Evolutionary conservation across 2,888 invertebrate genomes (phyloP).

Genomic region (Tuberolachnus salignus): DNA sequence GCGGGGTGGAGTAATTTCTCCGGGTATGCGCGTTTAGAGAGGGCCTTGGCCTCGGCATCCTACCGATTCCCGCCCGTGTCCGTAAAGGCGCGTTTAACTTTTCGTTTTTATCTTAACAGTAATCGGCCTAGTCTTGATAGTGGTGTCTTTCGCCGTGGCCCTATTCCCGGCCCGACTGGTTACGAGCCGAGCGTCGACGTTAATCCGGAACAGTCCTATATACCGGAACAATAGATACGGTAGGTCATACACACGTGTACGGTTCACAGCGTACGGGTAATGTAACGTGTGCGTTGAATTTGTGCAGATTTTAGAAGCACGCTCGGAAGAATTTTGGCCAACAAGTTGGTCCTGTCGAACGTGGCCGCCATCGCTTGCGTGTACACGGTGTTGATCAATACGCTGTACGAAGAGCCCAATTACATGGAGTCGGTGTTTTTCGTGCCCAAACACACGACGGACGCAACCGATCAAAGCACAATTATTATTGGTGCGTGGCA

Average conservation of each 20-base stretch:
- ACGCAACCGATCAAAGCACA: slow-evolving; percentile 49
- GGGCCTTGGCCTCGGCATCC: too few species aligned
- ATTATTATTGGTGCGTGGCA: slow-evolving; percentile 38
- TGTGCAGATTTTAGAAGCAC: slow-evolving; percentile 59
- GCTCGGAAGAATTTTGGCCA: slow-evolving; percentile 65
- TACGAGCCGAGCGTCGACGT: slow-evolving; percentile 29
- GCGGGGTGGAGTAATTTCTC: too few species aligned
- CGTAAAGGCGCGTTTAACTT: too few species aligned
- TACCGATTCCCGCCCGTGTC: too few species aligned
- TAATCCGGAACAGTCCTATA: slow-evolving; percentile 47
- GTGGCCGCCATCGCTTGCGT: slow-evolving; percentile 65
- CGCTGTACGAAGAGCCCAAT: slow-evolving; percentile 66
- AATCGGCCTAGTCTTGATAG: slow-evolving; percentile 47
- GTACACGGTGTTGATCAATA: slow-evolving; percentile 67
- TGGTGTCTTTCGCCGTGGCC: slow-evolving; percentile 45
- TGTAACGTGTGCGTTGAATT: neutral
- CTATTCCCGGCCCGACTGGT: slow-evolving; percentile 57
- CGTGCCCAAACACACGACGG: slow-evolving; percentile 62
- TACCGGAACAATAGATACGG: slow-evolving; percentile 49
- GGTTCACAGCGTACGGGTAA: neutral
- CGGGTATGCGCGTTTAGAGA: too few species aligned
- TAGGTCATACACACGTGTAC: neutral
- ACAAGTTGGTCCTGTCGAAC: slow-evolving; percentile 67
- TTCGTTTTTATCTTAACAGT: slow-evolving; percentile 2
- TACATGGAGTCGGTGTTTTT: slow-evolving; percentile 69